Percentiles rank a stretch among this genome's conserved stretches.
Conservation (phyloP, 2,797 vertebrate species). For the Crocidura indochinensis region DNA sequence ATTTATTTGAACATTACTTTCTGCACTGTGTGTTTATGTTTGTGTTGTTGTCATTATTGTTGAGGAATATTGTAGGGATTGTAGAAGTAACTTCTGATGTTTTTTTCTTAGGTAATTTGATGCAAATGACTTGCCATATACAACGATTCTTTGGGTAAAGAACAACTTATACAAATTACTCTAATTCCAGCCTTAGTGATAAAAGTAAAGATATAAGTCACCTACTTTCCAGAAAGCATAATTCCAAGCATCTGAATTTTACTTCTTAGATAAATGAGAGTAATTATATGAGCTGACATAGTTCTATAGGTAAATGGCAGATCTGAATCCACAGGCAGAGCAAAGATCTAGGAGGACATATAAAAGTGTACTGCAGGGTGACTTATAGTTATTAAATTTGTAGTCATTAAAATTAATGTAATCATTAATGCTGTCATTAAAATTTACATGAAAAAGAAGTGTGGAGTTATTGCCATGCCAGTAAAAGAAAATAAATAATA, state of each 20-base stretch:
- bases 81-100: slow-evolving; percentile 12
- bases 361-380: too few species aligned
- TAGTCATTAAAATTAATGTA: too few species aligned
- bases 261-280: neutral
- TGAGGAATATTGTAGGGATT: too few species aligned
- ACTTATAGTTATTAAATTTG: too few species aligned
- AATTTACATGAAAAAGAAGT: neutral
- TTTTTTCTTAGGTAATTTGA: slow-evolving; percentile 38
- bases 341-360: neutral
- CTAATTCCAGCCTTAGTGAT: neutral
- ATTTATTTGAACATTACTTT: slow-evolving; percentile 50
- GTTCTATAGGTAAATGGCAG: slow-evolving; percentile 15
- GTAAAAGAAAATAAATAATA: slow-evolving; percentile 36
- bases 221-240: slow-evolving; percentile 28
- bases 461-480: neutral
- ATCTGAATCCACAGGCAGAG: neutral
- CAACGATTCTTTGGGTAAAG: slow-evolving; percentile 11
- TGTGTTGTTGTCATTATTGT: neutral
- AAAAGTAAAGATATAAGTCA: slow-evolving; percentile 16
- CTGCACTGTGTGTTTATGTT: neutral
- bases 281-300: neutral
- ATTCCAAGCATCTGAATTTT: slow-evolving; percentile 26
- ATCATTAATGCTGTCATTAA: neutral
- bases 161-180: neutral
- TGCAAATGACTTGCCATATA: neutral